These are phyloP conservation scores for Spodoptera littoralis DNA, from an alignment of 2,888 invertebrate genomes.

Conservation along the genomic window DNA sequence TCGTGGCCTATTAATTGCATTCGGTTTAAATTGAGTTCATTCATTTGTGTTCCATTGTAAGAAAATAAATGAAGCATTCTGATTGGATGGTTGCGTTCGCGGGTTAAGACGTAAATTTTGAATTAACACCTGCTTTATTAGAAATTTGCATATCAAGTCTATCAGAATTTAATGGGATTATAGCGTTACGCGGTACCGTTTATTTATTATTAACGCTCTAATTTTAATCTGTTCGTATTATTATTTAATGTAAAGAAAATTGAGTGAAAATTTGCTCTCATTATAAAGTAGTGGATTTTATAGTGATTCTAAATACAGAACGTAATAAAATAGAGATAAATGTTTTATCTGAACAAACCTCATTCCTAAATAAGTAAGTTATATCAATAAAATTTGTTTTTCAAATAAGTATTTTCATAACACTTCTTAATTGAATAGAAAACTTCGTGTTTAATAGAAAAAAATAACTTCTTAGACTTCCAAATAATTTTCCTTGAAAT, in stretches of 20 bases:
- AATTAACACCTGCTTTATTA: constrained; percentile 54
- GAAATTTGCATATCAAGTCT: constrained; percentile 52
- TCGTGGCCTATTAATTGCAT: constrained; percentile 82
- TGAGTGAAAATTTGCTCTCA: not conserved
- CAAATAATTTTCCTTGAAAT: too few relatives aligned
- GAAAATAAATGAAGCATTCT: constrained; percentile 74
- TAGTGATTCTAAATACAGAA: too few relatives aligned
- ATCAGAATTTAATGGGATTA: constrained; percentile 46
- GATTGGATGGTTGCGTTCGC: constrained; percentile 64
- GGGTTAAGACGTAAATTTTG: constrained; percentile 59
- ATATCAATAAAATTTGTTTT: not conserved
- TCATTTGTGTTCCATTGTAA: constrained; percentile 78
- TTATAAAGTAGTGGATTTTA: too few relatives aligned
- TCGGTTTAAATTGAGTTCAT: constrained; percentile 81
- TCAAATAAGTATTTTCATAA: not conserved
- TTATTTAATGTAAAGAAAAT: constrained; percentile 4
- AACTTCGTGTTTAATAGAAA: not conserved
- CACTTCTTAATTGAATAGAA: constrained; percentile 7
- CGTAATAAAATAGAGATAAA: too few relatives aligned
- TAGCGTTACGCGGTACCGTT: constrained; percentile 36
- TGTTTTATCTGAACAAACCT: too few relatives aligned
- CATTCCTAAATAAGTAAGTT: too few relatives aligned
- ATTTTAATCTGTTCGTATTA: constrained; percentile 24
- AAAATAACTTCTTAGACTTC: too few relatives aligned
- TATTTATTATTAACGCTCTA: constrained; percentile 28